These are phyloP conservation scores for Nibea albiflora DNA, from an alignment of 2,113 vertebrate genomes.

Conservation along the genomic window DNA sequence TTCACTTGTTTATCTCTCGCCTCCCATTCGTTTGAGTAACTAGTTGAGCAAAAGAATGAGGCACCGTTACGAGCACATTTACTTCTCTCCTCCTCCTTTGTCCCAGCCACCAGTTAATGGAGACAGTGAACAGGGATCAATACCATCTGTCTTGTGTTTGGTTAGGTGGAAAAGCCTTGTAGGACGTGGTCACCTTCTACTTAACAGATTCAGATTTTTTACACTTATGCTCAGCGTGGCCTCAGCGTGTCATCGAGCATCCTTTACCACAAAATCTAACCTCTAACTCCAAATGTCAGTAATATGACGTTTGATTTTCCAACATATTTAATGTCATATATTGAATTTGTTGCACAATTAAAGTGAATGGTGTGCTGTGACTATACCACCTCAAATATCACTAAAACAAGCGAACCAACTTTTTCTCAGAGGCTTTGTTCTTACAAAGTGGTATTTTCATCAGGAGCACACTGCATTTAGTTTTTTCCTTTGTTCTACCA, in stretches of 20 bases:
- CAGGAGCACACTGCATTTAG: not conserved
- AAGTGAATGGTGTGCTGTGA: no score
- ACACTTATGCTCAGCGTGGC: no score
- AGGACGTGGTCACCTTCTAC: not conserved
- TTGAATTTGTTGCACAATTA: no score
- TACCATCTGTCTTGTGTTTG: not conserved
- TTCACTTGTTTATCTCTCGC: slow-evolving; percentile 25
- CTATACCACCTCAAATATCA: no score
- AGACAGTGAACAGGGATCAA: not conserved
- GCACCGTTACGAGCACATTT: slow-evolving; percentile 1
- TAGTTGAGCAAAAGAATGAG: slow-evolving; percentile 23
- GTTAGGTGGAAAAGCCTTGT: not conserved
- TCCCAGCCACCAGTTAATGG: slow-evolving; percentile 14
- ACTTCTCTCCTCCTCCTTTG: slow-evolving; percentile 13
- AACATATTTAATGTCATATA: no score
- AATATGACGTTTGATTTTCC: no score
- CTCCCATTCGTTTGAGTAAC: slow-evolving; percentile 14
- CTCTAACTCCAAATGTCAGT: no score
- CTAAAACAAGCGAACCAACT: no score
- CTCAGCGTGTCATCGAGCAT: no score
- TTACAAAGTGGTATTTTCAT: slow-evolving; percentile 38
- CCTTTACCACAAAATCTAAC: no score
- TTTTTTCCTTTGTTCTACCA: slow-evolving; percentile 13
- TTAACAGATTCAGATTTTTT: not conserved
- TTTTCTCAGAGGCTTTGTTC: not conserved